A percentile compares a stretch with the other conserved stretches of the same genome.
Evolutionary conservation across 2,113 vertebrate species (phyloP).

Genomic region (Solea senegalensis): DNA sequence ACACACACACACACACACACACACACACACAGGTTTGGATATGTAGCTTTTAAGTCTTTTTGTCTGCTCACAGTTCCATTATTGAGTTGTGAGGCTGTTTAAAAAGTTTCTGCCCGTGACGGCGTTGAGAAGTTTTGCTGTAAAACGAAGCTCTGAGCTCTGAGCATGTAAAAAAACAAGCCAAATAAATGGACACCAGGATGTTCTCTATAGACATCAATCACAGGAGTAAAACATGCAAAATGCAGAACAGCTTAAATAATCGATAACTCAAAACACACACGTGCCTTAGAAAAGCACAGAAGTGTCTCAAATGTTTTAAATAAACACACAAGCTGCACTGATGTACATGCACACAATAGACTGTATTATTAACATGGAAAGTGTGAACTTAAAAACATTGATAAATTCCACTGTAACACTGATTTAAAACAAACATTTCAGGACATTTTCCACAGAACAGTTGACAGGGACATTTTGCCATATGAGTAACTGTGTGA

Average conservation of each 20-base stretch:
- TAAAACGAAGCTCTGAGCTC: constrained; percentile 60
- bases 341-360: not conserved
- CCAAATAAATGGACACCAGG: constrained; percentile 49
- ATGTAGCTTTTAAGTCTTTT: constrained; percentile 45
- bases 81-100: constrained; percentile 64
- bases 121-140: constrained; percentile 66
- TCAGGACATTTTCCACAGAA: constrained; percentile 31
- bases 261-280: not conserved
- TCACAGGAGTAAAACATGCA: constrained; percentile 42
- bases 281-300: not conserved
- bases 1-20: constrained; percentile 57
- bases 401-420: not conserved
- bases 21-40: constrained; percentile 45
- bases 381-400: too few species aligned
- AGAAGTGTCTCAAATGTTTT: not conserved
- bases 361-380: not conserved
- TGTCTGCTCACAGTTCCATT: constrained; percentile 62
- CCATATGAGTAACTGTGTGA: constrained; percentile 43
- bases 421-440: constrained; percentile 7
- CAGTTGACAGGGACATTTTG: constrained; percentile 51
- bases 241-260: not conserved
- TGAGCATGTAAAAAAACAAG: constrained; percentile 61
- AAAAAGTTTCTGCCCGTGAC: constrained; percentile 67
- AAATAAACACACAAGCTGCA: too few species aligned
- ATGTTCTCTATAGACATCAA: constrained; percentile 58